phyloP scores from a whole-genome alignment of 1,140 invertebrate genomes.

The Trissolcus basalis region DNA sequence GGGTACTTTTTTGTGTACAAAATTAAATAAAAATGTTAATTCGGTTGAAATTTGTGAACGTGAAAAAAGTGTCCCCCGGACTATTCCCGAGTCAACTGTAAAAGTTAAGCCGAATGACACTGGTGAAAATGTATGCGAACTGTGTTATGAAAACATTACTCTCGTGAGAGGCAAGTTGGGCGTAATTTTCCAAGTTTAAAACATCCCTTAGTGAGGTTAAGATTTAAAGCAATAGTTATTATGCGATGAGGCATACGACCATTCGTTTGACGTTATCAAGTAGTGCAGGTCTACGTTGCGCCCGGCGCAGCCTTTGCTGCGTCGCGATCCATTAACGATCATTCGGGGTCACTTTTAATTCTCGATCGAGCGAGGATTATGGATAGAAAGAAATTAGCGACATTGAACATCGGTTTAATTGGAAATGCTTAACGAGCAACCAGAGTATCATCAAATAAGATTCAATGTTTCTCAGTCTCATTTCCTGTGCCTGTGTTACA shows the following conservation, averaged over 20 bases:
- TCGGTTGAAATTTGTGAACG: neutral
- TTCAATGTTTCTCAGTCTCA: too few species aligned
- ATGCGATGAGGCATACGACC: slow-evolving; percentile 27
- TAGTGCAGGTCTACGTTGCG: slow-evolving; percentile 18
- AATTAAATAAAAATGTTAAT: slow-evolving; percentile 13
- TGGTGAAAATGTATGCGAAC: slow-evolving; percentile 48
- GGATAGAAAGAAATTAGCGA: slow-evolving; percentile 3
- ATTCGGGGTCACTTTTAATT: neutral
- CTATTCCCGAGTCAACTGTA: slow-evolving; percentile 52
- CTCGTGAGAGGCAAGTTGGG: slow-evolving; percentile 40
- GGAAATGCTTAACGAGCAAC: slow-evolving; percentile 57
- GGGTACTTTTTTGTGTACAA: too few species aligned
- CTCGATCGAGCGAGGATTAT: neutral
- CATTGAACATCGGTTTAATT: slow-evolving; percentile 32
- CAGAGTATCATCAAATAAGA: neutral
- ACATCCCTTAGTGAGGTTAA: slow-evolving; percentile 45
- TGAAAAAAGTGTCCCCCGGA: slow-evolving; percentile 16
- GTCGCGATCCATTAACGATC: neutral
- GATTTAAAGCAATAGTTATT: slow-evolving; percentile 49
- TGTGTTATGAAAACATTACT: slow-evolving; percentile 52
- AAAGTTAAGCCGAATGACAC: slow-evolving; percentile 45
- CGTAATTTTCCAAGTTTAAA: slow-evolving; percentile 43
- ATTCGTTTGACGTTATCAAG: slow-evolving; percentile 30
- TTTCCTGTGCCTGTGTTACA: too few species aligned
- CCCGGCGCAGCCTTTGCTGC: slow-evolving; percentile 10